Evolutionary conservation across 2,888 invertebrate genomes (phyloP).

Genomic region (Acrobasis suavella): DNA sequence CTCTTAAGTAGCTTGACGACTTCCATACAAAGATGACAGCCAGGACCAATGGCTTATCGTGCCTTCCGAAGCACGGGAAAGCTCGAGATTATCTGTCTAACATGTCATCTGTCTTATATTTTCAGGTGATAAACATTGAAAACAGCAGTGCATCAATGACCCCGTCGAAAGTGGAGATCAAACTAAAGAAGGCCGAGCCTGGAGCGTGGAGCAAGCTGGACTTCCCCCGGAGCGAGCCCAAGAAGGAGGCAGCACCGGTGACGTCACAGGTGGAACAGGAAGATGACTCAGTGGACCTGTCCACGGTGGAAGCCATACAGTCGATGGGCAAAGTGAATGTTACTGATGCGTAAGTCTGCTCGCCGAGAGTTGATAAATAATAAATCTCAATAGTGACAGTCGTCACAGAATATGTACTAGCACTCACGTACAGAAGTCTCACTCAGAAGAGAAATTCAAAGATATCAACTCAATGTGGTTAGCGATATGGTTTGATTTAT

Average conservation of each 20-base stretch:
- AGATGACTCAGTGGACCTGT: conserved; percentile 88
- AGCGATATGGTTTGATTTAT: no score
- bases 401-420: no score
- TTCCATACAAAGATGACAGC: no score
- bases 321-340: conserved; percentile 73
- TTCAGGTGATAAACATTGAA: conserved; percentile 89
- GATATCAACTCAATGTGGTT: no score
- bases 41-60: no score
- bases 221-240: conserved; percentile 74
- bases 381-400: no score
- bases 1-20: no score
- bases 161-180: conserved; percentile 96
- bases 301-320: conserved; percentile 83
- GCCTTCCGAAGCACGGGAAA: no score
- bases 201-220: conserved; percentile 91
- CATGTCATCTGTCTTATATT: conserved; percentile 24
- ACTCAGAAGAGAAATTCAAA: no score
- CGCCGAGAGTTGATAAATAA: no score
- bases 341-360: conserved; percentile 28
- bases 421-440: no score
- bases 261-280: conserved; percentile 45
- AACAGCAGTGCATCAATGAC: conserved; percentile 89
- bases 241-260: conserved; percentile 43
- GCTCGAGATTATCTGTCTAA: no score
- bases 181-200: conserved; percentile 92